Conservation (phyloP, 2,113 vertebrate genomes). For the Sceloporus tristichus region DNA sequence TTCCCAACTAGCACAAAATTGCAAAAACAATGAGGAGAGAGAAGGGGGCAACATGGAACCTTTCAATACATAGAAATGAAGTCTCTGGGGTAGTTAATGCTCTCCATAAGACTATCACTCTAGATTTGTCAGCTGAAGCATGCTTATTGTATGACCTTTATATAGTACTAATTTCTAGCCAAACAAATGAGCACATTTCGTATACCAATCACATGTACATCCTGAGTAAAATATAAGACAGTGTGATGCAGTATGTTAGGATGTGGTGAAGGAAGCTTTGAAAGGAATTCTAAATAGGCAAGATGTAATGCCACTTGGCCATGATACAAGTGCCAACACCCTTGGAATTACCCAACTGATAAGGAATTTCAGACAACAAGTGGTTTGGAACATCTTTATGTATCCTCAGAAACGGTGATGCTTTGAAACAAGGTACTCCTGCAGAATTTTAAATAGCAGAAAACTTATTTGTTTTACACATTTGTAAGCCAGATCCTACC, state of each 20-base stretch:
- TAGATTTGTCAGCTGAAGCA: not conserved
- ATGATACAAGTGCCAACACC: not conserved
- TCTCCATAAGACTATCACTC: not conserved
- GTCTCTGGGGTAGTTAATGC: not conserved
- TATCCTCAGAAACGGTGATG: not conserved
- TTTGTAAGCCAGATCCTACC: not conserved
- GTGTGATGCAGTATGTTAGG: not conserved
- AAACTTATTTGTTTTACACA: not conserved
- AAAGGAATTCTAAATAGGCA: conserved; percentile 1
- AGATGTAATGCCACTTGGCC: not conserved
- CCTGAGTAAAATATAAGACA: not conserved
- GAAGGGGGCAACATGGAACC: too few species aligned
- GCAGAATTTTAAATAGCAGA: not conserved
- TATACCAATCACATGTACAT: not conserved
- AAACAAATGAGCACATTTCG: not conserved
- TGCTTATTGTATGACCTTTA: not conserved
- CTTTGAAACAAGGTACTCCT: not conserved
- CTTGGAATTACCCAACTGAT: not conserved
- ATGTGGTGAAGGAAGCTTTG: not conserved
- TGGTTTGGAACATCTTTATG: not conserved
- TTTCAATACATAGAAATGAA: not conserved
- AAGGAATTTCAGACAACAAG: not conserved
- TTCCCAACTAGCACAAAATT: too few species aligned
- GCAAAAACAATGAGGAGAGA: too few species aligned
- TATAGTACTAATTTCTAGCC: not conserved